A percentile compares a stretch with the other conserved stretches of the same genome.
These are phyloP conservation scores for Zeus faber DNA, from an alignment of 2,113 vertebrate species.

Conservation along the genomic window DNA sequence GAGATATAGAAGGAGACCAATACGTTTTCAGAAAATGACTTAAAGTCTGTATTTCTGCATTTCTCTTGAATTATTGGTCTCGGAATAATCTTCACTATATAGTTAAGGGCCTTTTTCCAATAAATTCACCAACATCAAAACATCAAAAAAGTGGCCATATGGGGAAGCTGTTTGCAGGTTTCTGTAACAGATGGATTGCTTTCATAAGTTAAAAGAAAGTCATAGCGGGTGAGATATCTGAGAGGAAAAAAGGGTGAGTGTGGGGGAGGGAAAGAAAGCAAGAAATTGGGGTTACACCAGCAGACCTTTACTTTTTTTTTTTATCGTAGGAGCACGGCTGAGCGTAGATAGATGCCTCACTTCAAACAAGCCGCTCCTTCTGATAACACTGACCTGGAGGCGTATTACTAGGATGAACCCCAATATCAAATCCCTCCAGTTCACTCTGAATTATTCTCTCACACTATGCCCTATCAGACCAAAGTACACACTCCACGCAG, in stretches of 20 bases:
- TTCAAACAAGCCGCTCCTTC: constrained; percentile 55
- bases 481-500: constrained; percentile 36
- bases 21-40: too few species aligned
- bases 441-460: constrained; percentile 52
- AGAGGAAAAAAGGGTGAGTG: constrained; percentile 28
- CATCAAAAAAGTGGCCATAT: too few species aligned
- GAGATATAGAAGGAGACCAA: too few species aligned
- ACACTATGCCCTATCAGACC: constrained; percentile 51
- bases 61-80: too few species aligned
- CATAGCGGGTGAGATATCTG: constrained; percentile 32
- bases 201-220: constrained; percentile 40
- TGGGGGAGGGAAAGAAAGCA: too few species aligned
- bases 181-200: constrained; percentile 40
- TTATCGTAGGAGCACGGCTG: constrained; percentile 62
- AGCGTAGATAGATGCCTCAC: constrained; percentile 40
- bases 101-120: too few species aligned
- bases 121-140: too few species aligned
- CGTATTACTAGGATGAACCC: constrained; percentile 44
- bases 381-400: constrained; percentile 64
- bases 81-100: too few species aligned
- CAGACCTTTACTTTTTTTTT: constrained; percentile 37
- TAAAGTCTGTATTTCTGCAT: too few species aligned
- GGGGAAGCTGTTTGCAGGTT: constrained; percentile 23
- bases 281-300: constrained; percentile 29
- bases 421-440: constrained; percentile 49